Percentiles rank a stretch among this genome's conserved stretches.
These are phyloP conservation scores for Ruditapes philippinarum DNA, from an alignment of 1,140 invertebrate genomes.

Conservation along the genomic window DNA sequence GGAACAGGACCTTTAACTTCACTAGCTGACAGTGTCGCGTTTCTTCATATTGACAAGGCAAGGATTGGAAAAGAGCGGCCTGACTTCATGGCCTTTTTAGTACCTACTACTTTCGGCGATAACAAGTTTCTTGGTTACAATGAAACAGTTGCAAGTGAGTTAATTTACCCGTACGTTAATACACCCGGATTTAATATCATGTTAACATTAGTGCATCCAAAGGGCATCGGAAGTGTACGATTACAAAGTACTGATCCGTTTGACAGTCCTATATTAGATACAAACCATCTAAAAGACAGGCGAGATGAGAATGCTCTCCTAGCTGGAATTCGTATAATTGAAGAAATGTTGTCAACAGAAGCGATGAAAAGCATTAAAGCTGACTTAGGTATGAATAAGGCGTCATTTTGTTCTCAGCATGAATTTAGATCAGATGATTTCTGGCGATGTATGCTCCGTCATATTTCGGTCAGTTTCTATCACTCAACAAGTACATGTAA, in stretches of 20 bases:
- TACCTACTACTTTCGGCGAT: neutral
- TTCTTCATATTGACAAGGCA: slow-evolving; percentile 2
- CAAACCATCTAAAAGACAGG: neutral
- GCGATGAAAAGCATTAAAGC: slow-evolving; percentile 65
- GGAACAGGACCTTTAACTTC: neutral
- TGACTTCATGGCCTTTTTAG: neutral
- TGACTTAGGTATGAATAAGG: slow-evolving; percentile 2
- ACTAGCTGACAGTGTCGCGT: neutral
- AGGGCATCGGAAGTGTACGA: neutral
- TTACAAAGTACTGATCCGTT: neutral
- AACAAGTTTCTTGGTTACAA: neutral
- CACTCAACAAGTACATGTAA: slow-evolving; percentile 96
- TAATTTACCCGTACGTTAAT: neutral
- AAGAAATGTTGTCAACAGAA: slow-evolving; percentile 54
- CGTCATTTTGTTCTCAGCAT: slow-evolving; percentile 55
- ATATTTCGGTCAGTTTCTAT: slow-evolving; percentile 90
- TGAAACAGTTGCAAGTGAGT: slow-evolving; percentile 5
- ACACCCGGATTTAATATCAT: neutral
- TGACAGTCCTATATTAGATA: neutral
- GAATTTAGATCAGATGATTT: slow-evolving; percentile 78
- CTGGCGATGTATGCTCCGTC: slow-evolving; percentile 81
- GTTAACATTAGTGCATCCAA: neutral
- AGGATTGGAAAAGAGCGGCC: neutral
- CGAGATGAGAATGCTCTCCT: neutral
- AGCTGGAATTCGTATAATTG: slow-evolving; percentile 45